Conservation (phyloP, 2,888 invertebrate genomes). For the Hermodice carunculata region DNA sequence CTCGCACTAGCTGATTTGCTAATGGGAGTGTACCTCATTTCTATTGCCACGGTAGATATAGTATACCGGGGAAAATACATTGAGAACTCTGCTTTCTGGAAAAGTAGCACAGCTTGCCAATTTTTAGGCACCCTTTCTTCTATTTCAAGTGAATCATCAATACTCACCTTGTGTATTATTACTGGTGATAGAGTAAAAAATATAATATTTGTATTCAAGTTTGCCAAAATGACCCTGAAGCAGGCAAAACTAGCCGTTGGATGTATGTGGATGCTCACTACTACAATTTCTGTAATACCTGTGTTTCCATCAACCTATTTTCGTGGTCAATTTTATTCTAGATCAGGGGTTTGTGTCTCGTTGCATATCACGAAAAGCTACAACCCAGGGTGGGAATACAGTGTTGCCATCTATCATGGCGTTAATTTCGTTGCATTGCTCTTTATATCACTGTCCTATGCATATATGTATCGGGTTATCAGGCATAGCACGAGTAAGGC, state of each 20-base stretch:
- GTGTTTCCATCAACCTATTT: slow-evolving; percentile 12
- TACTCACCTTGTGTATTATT: slow-evolving; percentile 68
- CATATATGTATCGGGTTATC: slow-evolving; percentile 10
- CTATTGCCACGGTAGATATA: slow-evolving; percentile 43
- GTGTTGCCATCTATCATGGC: slow-evolving; percentile 8
- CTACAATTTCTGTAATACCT: not conserved
- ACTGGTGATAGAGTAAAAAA: slow-evolving; percentile 66
- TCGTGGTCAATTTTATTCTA: slow-evolving; percentile 9
- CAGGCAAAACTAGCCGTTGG: not conserved
- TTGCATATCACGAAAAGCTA: slow-evolving; percentile 11
- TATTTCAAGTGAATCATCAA: slow-evolving; percentile 60
- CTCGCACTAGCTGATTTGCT: slow-evolving; percentile 43
- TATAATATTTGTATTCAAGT: slow-evolving; percentile 58
- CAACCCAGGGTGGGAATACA: slow-evolving; percentile 9
- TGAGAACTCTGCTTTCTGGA: slow-evolving; percentile 46
- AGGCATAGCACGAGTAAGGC: too few relatives aligned
- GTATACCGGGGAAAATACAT: slow-evolving; percentile 43
- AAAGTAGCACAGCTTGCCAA: slow-evolving; percentile 40
- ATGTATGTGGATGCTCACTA: not conserved
- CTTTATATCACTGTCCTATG: slow-evolving; percentile 18
- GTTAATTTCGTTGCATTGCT: slow-evolving; percentile 13
- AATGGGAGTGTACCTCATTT: slow-evolving; percentile 48
- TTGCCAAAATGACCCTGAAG: slow-evolving; percentile 1
- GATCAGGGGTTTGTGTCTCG: slow-evolving; percentile 18
- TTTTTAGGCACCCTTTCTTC: slow-evolving; percentile 45